Evolutionary conservation across 2,888 invertebrate genomes (phyloP).

Genomic region (Nesidiocoris tenuis): DNA sequence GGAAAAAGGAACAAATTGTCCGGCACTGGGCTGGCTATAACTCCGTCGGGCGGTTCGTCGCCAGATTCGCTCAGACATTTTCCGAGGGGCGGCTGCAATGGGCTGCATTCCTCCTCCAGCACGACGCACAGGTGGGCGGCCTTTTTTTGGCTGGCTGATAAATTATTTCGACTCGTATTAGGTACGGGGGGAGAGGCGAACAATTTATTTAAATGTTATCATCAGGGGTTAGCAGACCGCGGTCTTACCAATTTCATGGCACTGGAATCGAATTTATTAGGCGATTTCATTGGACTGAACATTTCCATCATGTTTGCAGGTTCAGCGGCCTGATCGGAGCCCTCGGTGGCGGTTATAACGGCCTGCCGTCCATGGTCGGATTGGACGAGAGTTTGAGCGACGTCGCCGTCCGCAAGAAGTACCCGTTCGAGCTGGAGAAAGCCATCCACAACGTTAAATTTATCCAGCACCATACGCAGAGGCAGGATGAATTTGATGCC

Average conservation of each 20-base stretch:
- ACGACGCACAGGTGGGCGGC: constrained; percentile 60
- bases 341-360: constrained; percentile 74
- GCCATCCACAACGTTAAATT: constrained; percentile 94
- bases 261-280: too few species aligned
- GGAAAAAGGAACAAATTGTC: constrained; percentile 49
- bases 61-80: constrained; percentile 65
- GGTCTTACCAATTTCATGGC: too few species aligned
- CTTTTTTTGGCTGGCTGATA: too few species aligned
- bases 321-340: constrained; percentile 75
- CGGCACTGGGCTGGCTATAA: constrained; percentile 66
- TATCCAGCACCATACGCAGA: constrained; percentile 89
- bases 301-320: too few species aligned
- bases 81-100: constrained; percentile 65
- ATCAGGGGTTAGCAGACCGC: too few species aligned
- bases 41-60: constrained; percentile 71
- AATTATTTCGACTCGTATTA: too few species aligned
- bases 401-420: constrained; percentile 77
- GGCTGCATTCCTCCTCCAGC: constrained; percentile 65
- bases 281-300: too few species aligned
- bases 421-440: constrained; percentile 88
- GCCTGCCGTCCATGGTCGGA: constrained; percentile 76
- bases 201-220: background rate
- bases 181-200: background rate
- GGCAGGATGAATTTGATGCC: constrained; percentile 93
- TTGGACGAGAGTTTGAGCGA: constrained; percentile 80